Percentiles rank a stretch among this genome's conserved stretches.
These are phyloP conservation scores for Drosophila leontia DNA, from an alignment of 1,140 invertebrate species.

Conservation along the genomic window DNA sequence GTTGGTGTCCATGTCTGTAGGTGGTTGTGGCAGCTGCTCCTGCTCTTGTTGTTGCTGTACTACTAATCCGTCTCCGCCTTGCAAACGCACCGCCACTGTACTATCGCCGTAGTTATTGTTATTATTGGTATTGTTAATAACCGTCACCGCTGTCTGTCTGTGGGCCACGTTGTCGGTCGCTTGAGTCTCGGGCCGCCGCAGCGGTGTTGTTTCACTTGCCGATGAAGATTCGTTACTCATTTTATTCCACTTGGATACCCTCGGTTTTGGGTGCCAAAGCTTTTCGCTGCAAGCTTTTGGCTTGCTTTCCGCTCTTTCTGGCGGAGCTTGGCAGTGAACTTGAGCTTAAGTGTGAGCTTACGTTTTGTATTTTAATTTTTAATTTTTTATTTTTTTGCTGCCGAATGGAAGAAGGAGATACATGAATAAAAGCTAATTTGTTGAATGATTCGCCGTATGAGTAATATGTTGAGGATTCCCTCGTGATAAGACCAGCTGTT, in stretches of 20 bases:
- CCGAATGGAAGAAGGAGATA: slow-evolving; percentile 14
- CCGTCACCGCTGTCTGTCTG: slow-evolving; percentile 20
- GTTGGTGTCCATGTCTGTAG: slow-evolving; percentile 75
- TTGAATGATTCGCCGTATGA: slow-evolving; percentile 41
- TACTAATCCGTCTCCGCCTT: slow-evolving; percentile 12
- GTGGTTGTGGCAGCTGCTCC: slow-evolving; percentile 24
- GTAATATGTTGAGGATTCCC: slow-evolving; percentile 58
- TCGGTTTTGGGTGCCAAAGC: slow-evolving; percentile 52
- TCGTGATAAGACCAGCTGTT: slow-evolving; percentile 41
- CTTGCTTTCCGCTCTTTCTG: slow-evolving; percentile 25
- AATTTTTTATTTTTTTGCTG: background rate
- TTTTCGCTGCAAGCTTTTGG: slow-evolving; percentile 47
- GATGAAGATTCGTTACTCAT: slow-evolving; percentile 78
- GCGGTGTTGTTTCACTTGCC: slow-evolving; percentile 77
- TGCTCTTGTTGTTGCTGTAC: slow-evolving; percentile 11
- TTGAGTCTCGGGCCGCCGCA: slow-evolving; percentile 61
- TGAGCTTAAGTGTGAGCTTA: slow-evolving; percentile 38
- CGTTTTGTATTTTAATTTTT: background rate
- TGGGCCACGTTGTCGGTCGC: slow-evolving; percentile 63
- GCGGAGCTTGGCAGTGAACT: slow-evolving; percentile 67
- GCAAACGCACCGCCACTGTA: slow-evolving; percentile 51
- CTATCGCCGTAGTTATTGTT: slow-evolving; percentile 33
- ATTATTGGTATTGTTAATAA: slow-evolving; percentile 27
- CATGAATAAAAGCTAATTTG: slow-evolving; percentile 32
- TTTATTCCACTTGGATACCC: slow-evolving; percentile 38